A percentile compares a stretch with the other conserved stretches of the same genome.
Evolutionary conservation across 1,140 invertebrate genomes (phyloP).

Genomic region (Ladona fulva): DNA sequence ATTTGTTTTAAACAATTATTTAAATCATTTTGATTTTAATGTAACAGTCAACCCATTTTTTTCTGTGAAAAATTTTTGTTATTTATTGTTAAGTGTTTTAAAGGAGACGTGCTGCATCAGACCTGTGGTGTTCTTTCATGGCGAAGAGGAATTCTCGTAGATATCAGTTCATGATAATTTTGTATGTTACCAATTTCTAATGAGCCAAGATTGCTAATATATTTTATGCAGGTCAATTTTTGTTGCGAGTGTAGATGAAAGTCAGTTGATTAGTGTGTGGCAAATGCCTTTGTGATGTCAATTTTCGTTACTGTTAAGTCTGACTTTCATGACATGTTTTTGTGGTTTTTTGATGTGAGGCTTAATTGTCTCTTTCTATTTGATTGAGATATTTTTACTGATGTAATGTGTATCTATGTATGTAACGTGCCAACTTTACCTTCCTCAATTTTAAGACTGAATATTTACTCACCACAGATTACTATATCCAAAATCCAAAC

Average conservation of each 20-base stretch:
- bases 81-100: neutral
- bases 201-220: neutral
- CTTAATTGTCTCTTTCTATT: neutral
- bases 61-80: constrained; percentile 2
- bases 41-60: neutral
- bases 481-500: neutral
- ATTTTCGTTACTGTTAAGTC: neutral
- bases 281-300: neutral
- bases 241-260: neutral
- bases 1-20: neutral
- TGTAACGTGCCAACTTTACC: constrained; percentile 4
- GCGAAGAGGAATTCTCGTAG: no score
- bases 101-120: neutral
- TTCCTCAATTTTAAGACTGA: constrained; percentile 10
- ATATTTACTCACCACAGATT: neutral
- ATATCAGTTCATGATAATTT: no score
- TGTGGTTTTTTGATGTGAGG: neutral
- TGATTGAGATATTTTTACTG: constrained; percentile 3
- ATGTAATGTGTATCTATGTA: constrained; percentile 10
- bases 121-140: no score
- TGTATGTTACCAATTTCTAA: no score
- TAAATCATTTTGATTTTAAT: neutral
- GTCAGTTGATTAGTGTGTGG: neutral
- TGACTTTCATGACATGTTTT: neutral
- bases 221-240: neutral